Base-by-base conservation (phyloP, 2,888 invertebrate species). In the Eubasilissa splendida region DNA sequence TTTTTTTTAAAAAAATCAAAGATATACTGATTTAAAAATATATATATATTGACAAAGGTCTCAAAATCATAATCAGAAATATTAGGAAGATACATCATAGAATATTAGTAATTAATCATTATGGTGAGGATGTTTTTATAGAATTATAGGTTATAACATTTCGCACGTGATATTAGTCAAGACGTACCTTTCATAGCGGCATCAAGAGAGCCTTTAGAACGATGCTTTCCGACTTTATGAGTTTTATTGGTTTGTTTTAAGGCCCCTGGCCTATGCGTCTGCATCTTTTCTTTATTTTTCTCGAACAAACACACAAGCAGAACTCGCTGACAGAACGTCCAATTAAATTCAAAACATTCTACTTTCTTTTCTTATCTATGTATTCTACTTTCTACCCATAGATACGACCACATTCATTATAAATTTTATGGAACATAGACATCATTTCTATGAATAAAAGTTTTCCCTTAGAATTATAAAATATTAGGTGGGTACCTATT, bases 211-310 rank as follows among this genome's bases (percentile, higher is more conserved):
- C 98, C 95, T 91, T 99, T 99, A 31, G 97, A 97, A 53, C 96
- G 93, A 89, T 99, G 98, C 84, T 95, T 93, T 4, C 97, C 96
- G 84, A 95, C 95, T 89, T 99, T 99, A 87, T 99, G 99, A 65
- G 92, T 85, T 88, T 99, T 99, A 87, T 99, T 99, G 83, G 94
- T 92, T 89, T 99, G 98, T 87, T 99, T 99, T 66, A 97, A 92
- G 73, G 92, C 92, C 60, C 99, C 97, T 54, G 98, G 91, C 79
- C 97, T 93, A 90, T 99, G 99, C 14, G 68, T 68, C 85, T 90
- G 90, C 85, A 81, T 81, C 31, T 70, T 80, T 12, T 22, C 8
- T 60, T 42, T 42, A 42, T 42, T 4, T 42, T 42, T 7, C 7
- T 42, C 42, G 42, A 7, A 42, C 42, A 42, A 42, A 42, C 42